Evolutionary conservation across 2,888 invertebrate species (phyloP), one percentile per base, ranked within the genome.

Genomic region (Parnassius mnemosyne): DNA sequence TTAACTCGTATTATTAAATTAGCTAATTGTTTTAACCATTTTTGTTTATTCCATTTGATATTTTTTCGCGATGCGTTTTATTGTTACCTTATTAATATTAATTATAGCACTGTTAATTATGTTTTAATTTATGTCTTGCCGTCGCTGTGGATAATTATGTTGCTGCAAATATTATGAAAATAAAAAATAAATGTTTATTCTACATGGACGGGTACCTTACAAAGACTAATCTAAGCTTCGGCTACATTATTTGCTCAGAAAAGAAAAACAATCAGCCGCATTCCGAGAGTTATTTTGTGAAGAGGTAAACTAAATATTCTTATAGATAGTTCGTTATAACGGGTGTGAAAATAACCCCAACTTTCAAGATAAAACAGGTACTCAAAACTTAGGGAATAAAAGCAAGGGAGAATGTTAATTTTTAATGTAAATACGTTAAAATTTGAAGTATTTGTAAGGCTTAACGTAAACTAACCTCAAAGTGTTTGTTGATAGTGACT

Each of bases 41-140:
- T 60, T 56, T 55, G 63, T 63, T 63, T 63, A 53, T 51, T 55
- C 58, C 20, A 62, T 59, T 59, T 46, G 46, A 59, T 63, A 46
- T 55, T 59, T 54, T 16, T 55, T 63, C 58, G 53, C 54, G 58
- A 58, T 60, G 7, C 65, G 58, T 73, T 72, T 74, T 76, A 74
- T 76, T 72, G 71, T 72, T 63, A 58, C 58, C 54, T 59, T 53
- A 53, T 61, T 61, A 55, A 58, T 74, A 71, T 70, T 73, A 77
- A 76, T 83, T 81, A 73, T 80, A 81, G 76, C 76, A 81, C 63
- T 78, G 81, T 77, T 82, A 79, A 59, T 76, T 70, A 68, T 72
- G 69, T 69, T 72, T 73, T 73, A 71, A 68, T 71, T 70, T 68
- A 69, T 66, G 62, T 76, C 71, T 78, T 78, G 74, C 77, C 72